Evolutionary conservation across 2,113 vertebrate genomes (phyloP), one percentile per base, ranked within the genome.

Genomic region (Cyprinodon tularosa): DNA sequence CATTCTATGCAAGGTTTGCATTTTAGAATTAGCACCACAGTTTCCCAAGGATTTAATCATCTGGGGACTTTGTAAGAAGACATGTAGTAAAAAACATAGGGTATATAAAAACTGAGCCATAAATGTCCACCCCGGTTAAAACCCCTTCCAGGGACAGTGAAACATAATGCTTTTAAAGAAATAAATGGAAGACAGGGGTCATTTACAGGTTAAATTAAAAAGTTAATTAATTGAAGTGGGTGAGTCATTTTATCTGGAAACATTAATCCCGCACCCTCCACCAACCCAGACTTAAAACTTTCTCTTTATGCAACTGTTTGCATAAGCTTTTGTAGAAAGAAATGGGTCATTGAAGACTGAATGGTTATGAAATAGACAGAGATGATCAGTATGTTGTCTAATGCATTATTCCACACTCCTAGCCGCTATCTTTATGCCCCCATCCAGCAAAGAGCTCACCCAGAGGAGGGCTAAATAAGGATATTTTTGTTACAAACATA

Each of bases 181-280:
- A 68, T 73, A 64, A 61, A n/a, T n/a, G 29, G 67, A 37, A n/a
- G 22, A 62, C 15, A 62, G 15, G 7, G n/a, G 39, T 65, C 12
- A 36, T 68, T 57, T 29, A 29, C 17, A 20, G 65, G 12, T 69
- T 73, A 59, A 48, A 36, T 65, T 74, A 44, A 17, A 37, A 57
- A 17, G 60, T 71, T 40, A 60, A 53, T 37, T 3, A 53, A 48
- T 15, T 57, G 50, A 57, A n/a, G 15, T 57, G 17, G 50, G 59
- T 53, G 36, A 67, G 61, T 45, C 36, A 50, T 66, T 77, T 66
- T 61, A 71, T 73, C 62, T 22, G 37, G n/a, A 74, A 62, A 59
- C 67, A 66, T 70, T 66, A 76, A 78, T 76, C 69, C 72, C 60
- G 66, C 15, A 4, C 60, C 22, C 60, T 29, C 29, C 29, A 29